phyloP scores from a whole-genome alignment of 2,113 vertebrate genomes.

The Cettia cetti region DNA sequence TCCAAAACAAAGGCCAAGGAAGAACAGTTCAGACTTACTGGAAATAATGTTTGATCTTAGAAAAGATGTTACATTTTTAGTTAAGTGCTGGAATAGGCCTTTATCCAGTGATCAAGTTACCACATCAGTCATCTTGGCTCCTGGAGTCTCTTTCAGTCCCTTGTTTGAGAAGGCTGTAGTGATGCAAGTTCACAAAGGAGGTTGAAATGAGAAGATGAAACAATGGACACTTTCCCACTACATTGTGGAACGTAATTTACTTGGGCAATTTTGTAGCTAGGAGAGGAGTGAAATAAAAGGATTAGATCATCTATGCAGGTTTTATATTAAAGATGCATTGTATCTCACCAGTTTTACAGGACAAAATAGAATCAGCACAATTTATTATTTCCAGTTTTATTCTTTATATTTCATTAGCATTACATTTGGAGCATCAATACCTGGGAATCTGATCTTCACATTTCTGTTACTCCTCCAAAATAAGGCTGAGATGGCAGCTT shows the following conservation, averaged over 20 bases:
- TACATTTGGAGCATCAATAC: neutral
- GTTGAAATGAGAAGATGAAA: neutral
- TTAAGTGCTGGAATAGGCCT: neutral
- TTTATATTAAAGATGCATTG: neutral
- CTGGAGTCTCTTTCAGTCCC: neutral
- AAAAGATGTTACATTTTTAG: neutral
- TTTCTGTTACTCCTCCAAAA: neutral
- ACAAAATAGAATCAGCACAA: neutral
- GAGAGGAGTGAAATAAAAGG: neutral
- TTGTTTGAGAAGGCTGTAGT: neutral
- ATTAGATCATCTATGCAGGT: neutral
- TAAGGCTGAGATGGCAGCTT: neutral
- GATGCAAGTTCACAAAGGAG: neutral
- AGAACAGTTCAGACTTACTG: neutral
- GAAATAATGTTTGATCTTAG: neutral
- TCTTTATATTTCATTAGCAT: neutral
- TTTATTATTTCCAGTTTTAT: neutral
- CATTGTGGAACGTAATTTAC: neutral
- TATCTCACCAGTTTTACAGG: neutral
- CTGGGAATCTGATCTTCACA: neutral
- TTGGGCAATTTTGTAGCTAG: neutral
- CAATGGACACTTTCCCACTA: neutral
- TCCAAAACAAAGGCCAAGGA: neutral
- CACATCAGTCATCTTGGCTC: neutral
- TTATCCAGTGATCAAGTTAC: neutral